Evolutionary conservation across 2,113 vertebrate species (phyloP).

Genomic region (Lampris megalopsis): DNA sequence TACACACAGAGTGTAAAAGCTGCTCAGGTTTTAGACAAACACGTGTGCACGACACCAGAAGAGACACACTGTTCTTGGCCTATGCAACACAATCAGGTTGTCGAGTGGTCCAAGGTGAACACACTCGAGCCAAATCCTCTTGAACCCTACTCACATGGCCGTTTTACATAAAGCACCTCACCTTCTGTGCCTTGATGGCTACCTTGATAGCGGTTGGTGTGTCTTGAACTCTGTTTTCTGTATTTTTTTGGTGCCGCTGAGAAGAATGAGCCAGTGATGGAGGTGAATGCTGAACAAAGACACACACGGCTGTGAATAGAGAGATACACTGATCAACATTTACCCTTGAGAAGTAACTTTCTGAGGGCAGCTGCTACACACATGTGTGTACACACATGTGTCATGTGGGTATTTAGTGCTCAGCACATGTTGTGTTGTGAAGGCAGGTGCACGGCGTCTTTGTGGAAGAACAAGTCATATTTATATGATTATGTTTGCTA

Average conservation of each 20-base stretch:
- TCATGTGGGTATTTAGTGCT: too few relatives aligned
- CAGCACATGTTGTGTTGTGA: too few relatives aligned
- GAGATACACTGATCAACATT: too few relatives aligned
- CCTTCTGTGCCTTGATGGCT: not conserved
- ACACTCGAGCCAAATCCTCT: slow-evolving; percentile 20
- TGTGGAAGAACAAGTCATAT: too few relatives aligned
- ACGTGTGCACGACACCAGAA: not conserved
- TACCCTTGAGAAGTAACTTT: too few relatives aligned
- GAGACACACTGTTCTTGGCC: slow-evolving; percentile 15
- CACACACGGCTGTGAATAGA: not conserved
- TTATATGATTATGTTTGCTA: too few relatives aligned
- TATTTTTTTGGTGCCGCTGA: not conserved
- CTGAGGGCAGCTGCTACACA: too few relatives aligned
- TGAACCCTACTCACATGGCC: not conserved
- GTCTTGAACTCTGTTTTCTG: not conserved
- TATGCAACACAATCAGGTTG: slow-evolving; percentile 42
- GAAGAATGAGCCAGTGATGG: not conserved
- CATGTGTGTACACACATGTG: too few relatives aligned
- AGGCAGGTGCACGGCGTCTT: too few relatives aligned
- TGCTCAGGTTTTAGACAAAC: not conserved
- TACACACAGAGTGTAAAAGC: not conserved
- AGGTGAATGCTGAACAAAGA: slow-evolving; percentile 1
- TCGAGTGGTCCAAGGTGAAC: slow-evolving; percentile 34
- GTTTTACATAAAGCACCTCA: slow-evolving; percentile 26
- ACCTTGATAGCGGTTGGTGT: slow-evolving; percentile 39